Evolutionary conservation across 2,797 vertebrate genomes (phyloP), one percentile per base, ranked within the genome.

Genomic region (Threskiornis aethiopicus): DNA sequence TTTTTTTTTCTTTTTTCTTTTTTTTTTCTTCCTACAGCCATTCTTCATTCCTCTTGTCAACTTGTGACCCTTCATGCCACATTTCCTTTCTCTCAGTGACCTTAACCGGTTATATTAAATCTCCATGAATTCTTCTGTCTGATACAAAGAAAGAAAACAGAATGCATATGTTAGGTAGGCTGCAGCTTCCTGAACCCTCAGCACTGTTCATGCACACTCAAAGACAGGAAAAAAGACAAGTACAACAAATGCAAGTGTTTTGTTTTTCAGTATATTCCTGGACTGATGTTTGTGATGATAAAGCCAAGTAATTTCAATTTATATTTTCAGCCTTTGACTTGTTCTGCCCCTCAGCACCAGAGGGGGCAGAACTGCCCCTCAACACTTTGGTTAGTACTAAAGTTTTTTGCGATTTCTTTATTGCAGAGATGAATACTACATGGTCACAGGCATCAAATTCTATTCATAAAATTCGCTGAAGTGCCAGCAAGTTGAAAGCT

Each of bases 111-210:
- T 8, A 24, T 58, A 58, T 25, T 84, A 84, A 65, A 7, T 16
- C 5, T 62, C 11, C 46, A 19, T 13, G 4, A 78, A 78, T 62
- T 42, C 29, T 66, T 80, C 59, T 75, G 13, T 10, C 26, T 51
- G 21, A 64, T 13, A 58, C 5, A 87, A 78, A 70, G 21, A 64
- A 49, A 54, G 15, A 57, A 57, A 67, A 59, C 7, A 31, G 62
- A 78, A 44, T 37, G 6, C 8, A 29, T 3, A 6, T 44, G 1
- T 37, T 47, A 70, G 0, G 7, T 62, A 28, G 1, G 7, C 39
- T 64, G 16, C 19, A 57, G 33, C 39, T 94, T 70, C 28, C 58
- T 80, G 69, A 83, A 71, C 41, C 51, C 54, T 76, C 21, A 79
- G 11, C 16, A 28, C 4, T 33, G 7, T 24, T 47, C 11, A 11